A percentile compares a stretch with the other conserved stretches of the same genome.
Conservation (phyloP, 2,888 invertebrate genomes). For the Pantelozetes paolii region DNA sequence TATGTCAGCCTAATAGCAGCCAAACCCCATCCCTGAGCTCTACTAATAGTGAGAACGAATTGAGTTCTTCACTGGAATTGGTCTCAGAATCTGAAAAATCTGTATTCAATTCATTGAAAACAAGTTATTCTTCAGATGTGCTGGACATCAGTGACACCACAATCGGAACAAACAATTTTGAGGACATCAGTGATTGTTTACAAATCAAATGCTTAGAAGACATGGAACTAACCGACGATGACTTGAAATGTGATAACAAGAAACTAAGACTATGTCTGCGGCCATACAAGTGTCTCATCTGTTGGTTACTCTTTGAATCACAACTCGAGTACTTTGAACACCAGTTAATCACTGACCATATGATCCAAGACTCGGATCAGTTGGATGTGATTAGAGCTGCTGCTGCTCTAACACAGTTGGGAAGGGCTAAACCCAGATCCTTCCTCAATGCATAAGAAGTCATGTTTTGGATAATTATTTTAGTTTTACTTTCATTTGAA, state of each 20-base stretch:
- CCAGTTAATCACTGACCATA: slow-evolving; percentile 18
- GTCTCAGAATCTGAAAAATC: neutral
- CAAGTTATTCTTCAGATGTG: neutral
- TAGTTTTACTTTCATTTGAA: no score
- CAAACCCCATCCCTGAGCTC: neutral
- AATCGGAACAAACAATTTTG: neutral
- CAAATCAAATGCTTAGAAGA: neutral
- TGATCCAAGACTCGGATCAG: slow-evolving; percentile 4
- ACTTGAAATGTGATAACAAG: neutral
- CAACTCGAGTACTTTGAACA: slow-evolving; percentile 28
- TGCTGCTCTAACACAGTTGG: neutral
- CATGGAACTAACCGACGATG: neutral
- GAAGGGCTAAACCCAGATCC: neutral
- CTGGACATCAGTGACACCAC: neutral
- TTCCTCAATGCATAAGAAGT: no score
- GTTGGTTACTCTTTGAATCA: slow-evolving; percentile 34
- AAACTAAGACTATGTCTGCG: neutral
- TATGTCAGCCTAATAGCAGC: neutral
- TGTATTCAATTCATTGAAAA: neutral
- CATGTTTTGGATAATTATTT: no score
- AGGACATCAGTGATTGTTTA: neutral
- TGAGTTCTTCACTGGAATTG: slow-evolving; percentile 21
- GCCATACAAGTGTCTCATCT: slow-evolving; percentile 21
- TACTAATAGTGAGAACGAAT: neutral
- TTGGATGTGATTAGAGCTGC: slow-evolving; percentile 19